Conservation (phyloP, 2,113 vertebrate genomes). For the Sinocyclocheilus anshuiensis region DNA sequence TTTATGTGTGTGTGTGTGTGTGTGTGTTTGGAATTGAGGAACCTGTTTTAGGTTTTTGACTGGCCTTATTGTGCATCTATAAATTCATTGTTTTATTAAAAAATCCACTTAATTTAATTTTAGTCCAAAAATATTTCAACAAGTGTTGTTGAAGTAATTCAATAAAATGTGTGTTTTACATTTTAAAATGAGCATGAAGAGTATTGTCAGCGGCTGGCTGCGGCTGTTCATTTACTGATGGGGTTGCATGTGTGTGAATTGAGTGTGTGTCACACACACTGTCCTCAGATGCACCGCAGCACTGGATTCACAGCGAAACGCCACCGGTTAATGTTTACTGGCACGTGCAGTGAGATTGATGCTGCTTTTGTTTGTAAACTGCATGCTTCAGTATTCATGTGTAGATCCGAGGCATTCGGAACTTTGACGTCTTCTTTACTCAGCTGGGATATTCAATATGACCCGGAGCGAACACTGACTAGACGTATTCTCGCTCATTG, state of each 20-base stretch:
- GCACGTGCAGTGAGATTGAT: background rate
- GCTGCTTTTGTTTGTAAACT: background rate
- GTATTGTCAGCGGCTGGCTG: background rate
- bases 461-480: constrained; percentile 64
- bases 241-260: background rate
- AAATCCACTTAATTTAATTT: background rate
- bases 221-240: background rate
- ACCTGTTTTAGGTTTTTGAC: background rate
- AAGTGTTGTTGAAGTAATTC: background rate
- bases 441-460: constrained; percentile 55
- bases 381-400: background rate
- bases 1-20: background rate
- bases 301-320: background rate
- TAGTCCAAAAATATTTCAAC: no score
- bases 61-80: background rate
- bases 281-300: constrained; percentile 29
- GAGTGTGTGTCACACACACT: background rate
- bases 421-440: constrained; percentile 59
- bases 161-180: background rate
- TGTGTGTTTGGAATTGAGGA: background rate
- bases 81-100: background rate
- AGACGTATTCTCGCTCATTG: constrained; percentile 66
- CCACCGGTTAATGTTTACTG: background rate
- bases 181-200: background rate
- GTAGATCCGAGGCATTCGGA: constrained; percentile 48